Evolutionary conservation across 2,797 vertebrate species (phyloP).

Genomic region (Oreochromis grahami): DNA sequence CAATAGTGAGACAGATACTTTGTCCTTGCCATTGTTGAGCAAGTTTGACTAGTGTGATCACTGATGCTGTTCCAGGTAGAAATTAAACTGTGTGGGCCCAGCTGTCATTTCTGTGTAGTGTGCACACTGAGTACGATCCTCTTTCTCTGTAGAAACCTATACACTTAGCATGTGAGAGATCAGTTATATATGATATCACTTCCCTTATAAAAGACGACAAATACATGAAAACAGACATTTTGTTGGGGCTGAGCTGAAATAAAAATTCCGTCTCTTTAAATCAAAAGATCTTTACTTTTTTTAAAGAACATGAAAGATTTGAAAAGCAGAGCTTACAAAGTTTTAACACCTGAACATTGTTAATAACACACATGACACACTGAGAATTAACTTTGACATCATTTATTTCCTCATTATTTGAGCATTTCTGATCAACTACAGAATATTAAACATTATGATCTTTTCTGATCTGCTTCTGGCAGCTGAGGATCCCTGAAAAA

Average conservation of each 20-base stretch:
- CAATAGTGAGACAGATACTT: too few relatives aligned
- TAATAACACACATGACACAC: not conserved
- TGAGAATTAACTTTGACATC: not conserved
- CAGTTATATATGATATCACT: too few relatives aligned
- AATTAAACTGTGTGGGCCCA: not conserved
- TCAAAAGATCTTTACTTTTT: fast-evolving
- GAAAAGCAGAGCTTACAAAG: not conserved
- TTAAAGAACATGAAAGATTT: not conserved
- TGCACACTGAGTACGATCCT: fast-evolving
- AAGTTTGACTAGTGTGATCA: not conserved
- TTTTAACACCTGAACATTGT: not conserved
- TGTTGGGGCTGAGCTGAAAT: not conserved
- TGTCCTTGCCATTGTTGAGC: not conserved
- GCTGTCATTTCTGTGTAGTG: not conserved
- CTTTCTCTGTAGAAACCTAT: fast-evolving
- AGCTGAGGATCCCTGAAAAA: not conserved
- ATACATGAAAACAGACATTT: not conserved
- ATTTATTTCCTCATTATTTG: not conserved
- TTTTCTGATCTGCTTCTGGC: not conserved
- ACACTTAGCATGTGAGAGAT: too few relatives aligned
- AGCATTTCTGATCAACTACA: fast-evolving
- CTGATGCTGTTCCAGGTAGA: fast-evolving
- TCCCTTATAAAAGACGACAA: too few relatives aligned
- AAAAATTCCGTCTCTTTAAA: not conserved
- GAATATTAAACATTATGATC: not conserved